phyloP scores from a whole-genome alignment of 2,797 vertebrate species.

The Crocidura indochinensis region DNA sequence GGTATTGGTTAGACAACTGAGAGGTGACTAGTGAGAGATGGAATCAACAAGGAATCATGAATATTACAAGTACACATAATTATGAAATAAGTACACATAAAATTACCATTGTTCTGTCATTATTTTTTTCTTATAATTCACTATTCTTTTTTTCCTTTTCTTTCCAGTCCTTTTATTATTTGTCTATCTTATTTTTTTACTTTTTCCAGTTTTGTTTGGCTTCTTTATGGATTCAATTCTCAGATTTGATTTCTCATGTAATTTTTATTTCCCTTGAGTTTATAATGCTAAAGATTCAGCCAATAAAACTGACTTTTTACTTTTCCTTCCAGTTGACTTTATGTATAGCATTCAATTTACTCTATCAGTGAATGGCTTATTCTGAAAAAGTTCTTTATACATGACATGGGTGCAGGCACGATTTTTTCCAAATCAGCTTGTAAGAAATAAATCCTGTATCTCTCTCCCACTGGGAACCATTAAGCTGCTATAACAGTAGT shows the following conservation, averaged over 20 bases:
- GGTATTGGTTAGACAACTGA: background rate
- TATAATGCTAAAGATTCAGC: conserved; percentile 18
- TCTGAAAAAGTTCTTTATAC: conserved; percentile 71
- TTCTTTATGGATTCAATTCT: background rate
- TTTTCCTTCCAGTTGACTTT: background rate
- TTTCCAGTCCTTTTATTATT: background rate
- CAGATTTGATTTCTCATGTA: background rate
- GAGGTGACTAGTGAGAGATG: background rate
- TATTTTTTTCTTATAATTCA: rapidly evolving
- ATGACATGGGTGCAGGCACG: conserved; percentile 59
- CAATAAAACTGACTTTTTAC: background rate
- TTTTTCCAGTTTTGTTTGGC: background rate
- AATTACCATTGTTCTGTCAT: background rate
- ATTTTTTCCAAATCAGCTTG: conserved; percentile 77
- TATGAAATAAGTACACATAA: background rate
- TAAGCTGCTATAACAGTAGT: conserved; percentile 80
- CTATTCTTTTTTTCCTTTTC: too few species aligned
- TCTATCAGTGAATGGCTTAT: conserved; percentile 43
- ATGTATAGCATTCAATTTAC: conserved; percentile 10
- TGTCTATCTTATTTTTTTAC: background rate
- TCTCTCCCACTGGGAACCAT: conserved; percentile 84
- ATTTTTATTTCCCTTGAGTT: conserved; percentile 32
- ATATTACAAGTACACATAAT: background rate
- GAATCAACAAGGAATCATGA: background rate
- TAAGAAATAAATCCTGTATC: conserved; percentile 81